A percentile compares a stretch with the other conserved stretches of the same genome.
phyloP scores from a whole-genome alignment of 2,113 vertebrate species.

The Glaucidium brasilianum region DNA sequence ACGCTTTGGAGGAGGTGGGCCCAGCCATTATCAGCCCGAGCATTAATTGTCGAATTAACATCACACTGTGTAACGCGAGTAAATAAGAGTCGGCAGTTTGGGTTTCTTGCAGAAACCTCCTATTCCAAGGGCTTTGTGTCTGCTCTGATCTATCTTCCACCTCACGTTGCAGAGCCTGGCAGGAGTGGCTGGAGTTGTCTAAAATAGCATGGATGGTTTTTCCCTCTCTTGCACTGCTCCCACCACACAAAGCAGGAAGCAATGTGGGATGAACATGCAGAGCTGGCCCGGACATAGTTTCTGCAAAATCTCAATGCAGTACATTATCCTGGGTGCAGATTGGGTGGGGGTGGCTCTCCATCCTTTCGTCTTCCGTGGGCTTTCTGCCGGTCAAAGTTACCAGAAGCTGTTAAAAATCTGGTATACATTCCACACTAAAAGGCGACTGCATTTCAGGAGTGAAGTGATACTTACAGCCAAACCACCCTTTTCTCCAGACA shows the following conservation, averaged over 20 bases:
- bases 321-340: not conserved
- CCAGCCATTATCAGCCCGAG: not conserved
- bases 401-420: not conserved
- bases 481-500: not conserved
- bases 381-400: not conserved
- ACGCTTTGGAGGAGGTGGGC: not conserved
- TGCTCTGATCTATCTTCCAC: not conserved
- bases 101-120: not conserved
- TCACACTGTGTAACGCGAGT: not conserved
- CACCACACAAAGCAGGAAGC: not conserved
- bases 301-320: not conserved
- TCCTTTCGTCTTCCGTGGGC: not conserved
- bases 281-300: not conserved
- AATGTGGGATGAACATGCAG: not conserved
- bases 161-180: not conserved
- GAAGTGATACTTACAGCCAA: not conserved
- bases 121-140: not conserved
- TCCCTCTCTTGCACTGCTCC: not conserved
- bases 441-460: not conserved
- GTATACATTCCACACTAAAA: not conserved
- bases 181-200: not conserved
- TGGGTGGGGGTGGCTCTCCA: not conserved
- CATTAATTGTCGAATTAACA: slow-evolving; percentile 25
- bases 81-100: not conserved
- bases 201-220: not conserved